These are phyloP conservation scores for Verasper variegatus DNA, from an alignment of 2,113 vertebrate genomes.

Conservation along the genomic window DNA sequence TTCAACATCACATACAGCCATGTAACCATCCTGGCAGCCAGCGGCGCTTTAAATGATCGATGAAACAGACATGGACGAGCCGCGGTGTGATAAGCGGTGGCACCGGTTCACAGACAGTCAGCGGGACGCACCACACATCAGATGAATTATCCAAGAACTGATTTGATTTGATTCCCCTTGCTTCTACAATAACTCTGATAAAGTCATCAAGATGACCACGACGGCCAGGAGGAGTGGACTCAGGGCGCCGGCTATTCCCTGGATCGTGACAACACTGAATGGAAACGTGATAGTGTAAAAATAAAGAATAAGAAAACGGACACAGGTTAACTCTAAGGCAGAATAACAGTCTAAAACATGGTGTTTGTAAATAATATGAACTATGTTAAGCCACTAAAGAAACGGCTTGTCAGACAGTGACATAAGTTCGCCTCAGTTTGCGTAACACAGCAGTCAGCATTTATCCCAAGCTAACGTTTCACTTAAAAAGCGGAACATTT, in stretches of 20 bases:
- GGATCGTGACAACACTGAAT: background rate
- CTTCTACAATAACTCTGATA: background rate
- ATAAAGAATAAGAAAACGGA: background rate
- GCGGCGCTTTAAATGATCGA: background rate
- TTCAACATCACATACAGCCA: background rate
- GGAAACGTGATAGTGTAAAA: background rate
- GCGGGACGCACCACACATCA: background rate
- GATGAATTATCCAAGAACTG: fast-evolving
- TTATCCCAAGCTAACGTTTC: background rate
- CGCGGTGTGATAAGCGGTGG: no score
- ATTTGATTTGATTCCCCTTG: background rate
- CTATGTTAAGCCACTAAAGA: background rate
- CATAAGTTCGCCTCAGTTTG: slow-evolving; percentile 23
- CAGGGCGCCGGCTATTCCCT: slow-evolving; percentile 43
- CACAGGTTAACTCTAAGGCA: no score
- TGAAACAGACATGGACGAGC: background rate
- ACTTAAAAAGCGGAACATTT: background rate
- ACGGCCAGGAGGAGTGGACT: background rate
- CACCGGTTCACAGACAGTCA: background rate
- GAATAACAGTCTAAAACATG: no score
- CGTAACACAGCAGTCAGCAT: slow-evolving; percentile 23
- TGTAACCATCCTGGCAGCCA: background rate
- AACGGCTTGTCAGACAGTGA: background rate
- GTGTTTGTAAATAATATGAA: background rate
- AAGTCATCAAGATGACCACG: background rate